These are phyloP conservation scores for Hirtodrosophila trivittata DNA, from an alignment of 2,888 invertebrate species.

Conservation along the genomic window DNA sequence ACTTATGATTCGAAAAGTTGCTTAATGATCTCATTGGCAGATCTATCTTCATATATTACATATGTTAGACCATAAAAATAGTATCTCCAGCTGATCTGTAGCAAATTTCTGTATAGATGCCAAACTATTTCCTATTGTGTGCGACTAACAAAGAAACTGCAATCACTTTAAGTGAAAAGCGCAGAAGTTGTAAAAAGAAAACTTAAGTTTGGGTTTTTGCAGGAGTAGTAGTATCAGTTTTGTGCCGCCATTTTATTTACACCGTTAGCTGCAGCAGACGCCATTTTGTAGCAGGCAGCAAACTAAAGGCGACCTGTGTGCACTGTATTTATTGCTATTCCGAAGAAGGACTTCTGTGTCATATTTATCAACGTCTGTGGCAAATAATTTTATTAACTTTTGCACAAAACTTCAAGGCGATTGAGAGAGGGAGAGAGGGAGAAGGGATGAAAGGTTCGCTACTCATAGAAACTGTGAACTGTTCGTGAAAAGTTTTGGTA, in stretches of 20 bases:
- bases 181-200: conserved; percentile 53
- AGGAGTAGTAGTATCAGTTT: conserved; percentile 8
- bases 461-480: conserved; percentile 39
- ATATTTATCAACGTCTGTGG: conserved; percentile 81
- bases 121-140: not conserved
- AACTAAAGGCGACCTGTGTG: conserved; percentile 12
- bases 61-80: too few species aligned
- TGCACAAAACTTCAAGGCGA: conserved; percentile 50
- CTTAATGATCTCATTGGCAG: too few species aligned
- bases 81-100: too few species aligned
- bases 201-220: conserved; percentile 47
- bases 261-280: conserved; percentile 40
- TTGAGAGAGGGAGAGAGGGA: not conserved
- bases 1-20: too few species aligned
- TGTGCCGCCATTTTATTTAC: conserved; percentile 29
- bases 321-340: conserved; percentile 61
- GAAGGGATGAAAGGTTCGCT: not conserved
- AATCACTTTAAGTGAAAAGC: conserved; percentile 36
- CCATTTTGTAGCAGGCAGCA: conserved; percentile 33
- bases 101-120: too few species aligned
- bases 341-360: conserved; percentile 55
- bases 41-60: too few species aligned
- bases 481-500: conserved; percentile 58
- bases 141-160: not conserved
- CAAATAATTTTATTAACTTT: conserved; percentile 82